Base-by-base conservation (phyloP, 2,113 vertebrate genomes). In the Podarcis raffonei region DNA sequence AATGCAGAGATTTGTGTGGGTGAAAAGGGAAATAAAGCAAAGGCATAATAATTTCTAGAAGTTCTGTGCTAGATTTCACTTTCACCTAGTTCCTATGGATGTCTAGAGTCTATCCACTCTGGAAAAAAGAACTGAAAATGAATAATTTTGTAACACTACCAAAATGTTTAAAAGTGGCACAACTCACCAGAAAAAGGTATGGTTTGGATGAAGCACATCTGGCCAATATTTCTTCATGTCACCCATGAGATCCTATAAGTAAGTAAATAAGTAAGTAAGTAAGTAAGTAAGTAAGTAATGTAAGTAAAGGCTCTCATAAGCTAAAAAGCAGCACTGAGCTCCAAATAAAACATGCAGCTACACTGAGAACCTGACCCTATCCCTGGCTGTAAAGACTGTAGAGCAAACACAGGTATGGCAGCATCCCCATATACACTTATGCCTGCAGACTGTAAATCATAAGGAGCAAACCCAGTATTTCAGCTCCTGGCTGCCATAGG, bases 141-240 rank as follows among this genome's bases (percentile, higher is more conserved):
- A 15, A 35, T 25, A 15, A 32, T 79, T 82, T 32, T 82, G 27
- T 20, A 68, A 66, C 76, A 4, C n/a, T 27, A 68, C 42, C 32
- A 35, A 30, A n/a, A 30, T 2, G n/a, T 68, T 37, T 9, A 22
- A 13, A 7, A 3, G 18, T 27, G 23, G 72, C 35, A 37, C n/a
- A 25, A 96, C 97, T 95, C 74, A 97, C 97, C 97, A 97, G 90
- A 97, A 96, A 0, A 85, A 78, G 22, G 94, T 97, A 42, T 85
- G 62, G 53, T 97, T 98, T 18, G 94, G 81, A 87, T 97, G 97
- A 79, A 97, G 90, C 6, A 98, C 68, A 71, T 98, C 97, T 5
- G 97, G 97, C 97, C 97, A 98, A 32, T 91, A 96, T 0, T 0
- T 90, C 83, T 91, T 96, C 97, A 98, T 96, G 71, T 97, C 96